Conservation (phyloP, 2,888 invertebrate genomes). For the Stratiomys singularior region DNA sequence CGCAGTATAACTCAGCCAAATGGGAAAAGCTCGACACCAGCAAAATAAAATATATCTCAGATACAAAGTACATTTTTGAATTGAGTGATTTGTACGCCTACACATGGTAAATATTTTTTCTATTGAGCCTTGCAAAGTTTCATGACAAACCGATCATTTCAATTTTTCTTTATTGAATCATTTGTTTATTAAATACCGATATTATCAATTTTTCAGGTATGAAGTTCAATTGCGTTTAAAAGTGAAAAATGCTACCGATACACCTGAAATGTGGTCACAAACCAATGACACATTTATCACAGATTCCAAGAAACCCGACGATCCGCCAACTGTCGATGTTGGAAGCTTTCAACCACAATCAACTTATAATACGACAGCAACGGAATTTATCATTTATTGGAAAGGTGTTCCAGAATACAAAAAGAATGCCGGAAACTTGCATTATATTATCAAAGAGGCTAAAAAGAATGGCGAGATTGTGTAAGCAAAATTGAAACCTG, state of each 20-base stretch:
- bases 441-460: slow-evolving; percentile 70
- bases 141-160: not conserved
- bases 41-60: slow-evolving; percentile 16
- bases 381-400: slow-evolving; percentile 79
- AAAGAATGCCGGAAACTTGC: slow-evolving; percentile 79
- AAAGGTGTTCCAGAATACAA: slow-evolving; percentile 75
- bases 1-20: not conserved
- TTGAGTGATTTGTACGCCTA: slow-evolving; percentile 3
- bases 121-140: not conserved
- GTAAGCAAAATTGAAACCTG: slow-evolving; percentile 52
- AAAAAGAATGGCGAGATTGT: slow-evolving; percentile 55
- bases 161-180: not conserved
- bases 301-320: slow-evolving; percentile 67
- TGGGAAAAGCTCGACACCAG: slow-evolving; percentile 24
- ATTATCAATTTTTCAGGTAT: slow-evolving; percentile 56
- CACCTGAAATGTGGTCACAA: slow-evolving; percentile 75
- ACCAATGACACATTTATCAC: slow-evolving; percentile 73
- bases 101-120: slow-evolving; percentile 13
- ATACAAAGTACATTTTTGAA: not conserved
- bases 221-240: slow-evolving; percentile 69
- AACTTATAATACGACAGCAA: slow-evolving; percentile 66
- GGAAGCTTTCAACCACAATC: slow-evolving; percentile 78
- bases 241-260: slow-evolving; percentile 67
- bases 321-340: slow-evolving; percentile 75
- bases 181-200: not conserved